Percentiles rank a stretch among this genome's conserved stretches.
phyloP scores from a whole-genome alignment of 2,797 vertebrate genomes.

The Valencia hispanica region DNA sequence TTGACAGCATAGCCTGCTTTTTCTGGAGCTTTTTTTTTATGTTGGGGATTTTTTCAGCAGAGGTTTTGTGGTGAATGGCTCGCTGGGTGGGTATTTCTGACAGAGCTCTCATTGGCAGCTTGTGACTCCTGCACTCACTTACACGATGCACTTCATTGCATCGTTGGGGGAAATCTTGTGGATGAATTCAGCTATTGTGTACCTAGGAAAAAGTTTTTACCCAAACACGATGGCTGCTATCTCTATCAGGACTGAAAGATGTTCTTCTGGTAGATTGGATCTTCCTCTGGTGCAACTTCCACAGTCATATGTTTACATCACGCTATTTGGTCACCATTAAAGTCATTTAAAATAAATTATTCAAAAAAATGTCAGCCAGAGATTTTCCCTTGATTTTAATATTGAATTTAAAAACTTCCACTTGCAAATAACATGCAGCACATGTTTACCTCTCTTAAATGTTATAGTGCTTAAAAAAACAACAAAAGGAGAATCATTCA shows the following conservation, averaged over 20 bases:
- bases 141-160: slow-evolving; percentile 53
- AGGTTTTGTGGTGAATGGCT: slow-evolving; percentile 42
- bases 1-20: slow-evolving; percentile 45
- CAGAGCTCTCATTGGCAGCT: slow-evolving; percentile 81
- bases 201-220: slow-evolving; percentile 70
- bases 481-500: not conserved
- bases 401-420: not conserved
- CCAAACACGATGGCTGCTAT: slow-evolving; percentile 72
- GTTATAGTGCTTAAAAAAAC: not conserved
- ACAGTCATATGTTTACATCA: not conserved
- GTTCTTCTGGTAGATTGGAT: slow-evolving; percentile 24
- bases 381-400: not conserved
- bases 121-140: slow-evolving; percentile 74
- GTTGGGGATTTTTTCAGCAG: slow-evolving; percentile 42
- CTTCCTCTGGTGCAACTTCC: not conserved
- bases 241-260: slow-evolving; percentile 70
- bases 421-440: not conserved
- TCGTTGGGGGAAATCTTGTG: slow-evolving; percentile 67
- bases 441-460: not conserved
- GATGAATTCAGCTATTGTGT: slow-evolving; percentile 83
- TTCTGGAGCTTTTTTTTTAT: slow-evolving; percentile 26
- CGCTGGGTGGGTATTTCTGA: slow-evolving; percentile 56
- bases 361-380: not conserved
- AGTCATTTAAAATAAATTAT: not conserved
- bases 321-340: not conserved